These are phyloP conservation scores for Gymnoscelis rufifasciata DNA, from an alignment of 2,888 invertebrate genomes.

Conservation along the genomic window DNA sequence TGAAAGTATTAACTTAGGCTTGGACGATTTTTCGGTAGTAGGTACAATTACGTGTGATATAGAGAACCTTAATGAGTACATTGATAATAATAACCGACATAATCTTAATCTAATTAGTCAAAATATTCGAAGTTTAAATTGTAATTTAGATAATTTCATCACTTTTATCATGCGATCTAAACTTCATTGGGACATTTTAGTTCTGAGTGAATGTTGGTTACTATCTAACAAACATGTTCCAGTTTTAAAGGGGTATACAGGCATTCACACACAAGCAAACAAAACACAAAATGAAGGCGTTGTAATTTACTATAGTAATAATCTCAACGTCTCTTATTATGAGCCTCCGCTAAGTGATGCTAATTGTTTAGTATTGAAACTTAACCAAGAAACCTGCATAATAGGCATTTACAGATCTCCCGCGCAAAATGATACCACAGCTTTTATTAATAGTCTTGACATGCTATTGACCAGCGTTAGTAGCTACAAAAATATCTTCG, in stretches of 20 bases:
- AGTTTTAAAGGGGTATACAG: constrained; percentile 19
- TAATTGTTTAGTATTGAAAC: constrained; percentile 23
- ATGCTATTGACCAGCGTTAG: background rate
- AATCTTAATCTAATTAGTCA: constrained; percentile 23
- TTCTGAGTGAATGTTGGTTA: constrained; percentile 31
- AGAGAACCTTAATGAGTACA: background rate
- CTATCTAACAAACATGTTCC: constrained; percentile 18
- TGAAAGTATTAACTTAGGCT: constrained; percentile 6
- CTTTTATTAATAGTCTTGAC: constrained; percentile 4
- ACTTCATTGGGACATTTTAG: constrained; percentile 26
- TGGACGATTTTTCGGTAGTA: constrained; percentile 3
- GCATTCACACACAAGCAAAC: constrained; percentile 28
- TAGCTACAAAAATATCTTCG: constrained; percentile 19
- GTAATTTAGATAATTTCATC: constrained; percentile 21
- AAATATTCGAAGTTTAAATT: constrained; percentile 30
- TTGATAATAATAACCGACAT: background rate
- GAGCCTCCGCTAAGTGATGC: constrained; percentile 22
- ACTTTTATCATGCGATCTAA: constrained; percentile 19
- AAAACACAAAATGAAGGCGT: constrained; percentile 14
- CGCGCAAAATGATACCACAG: constrained; percentile 1
- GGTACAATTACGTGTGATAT: background rate
- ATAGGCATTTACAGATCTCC: constrained; percentile 18
- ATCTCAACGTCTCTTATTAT: constrained; percentile 8
- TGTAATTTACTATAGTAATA: constrained; percentile 20
- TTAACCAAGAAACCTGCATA: constrained; percentile 9